A percentile compares a stretch with the other conserved stretches of the same genome.
These are phyloP conservation scores for Trichogramma dendrolimi DNA, from an alignment of 2,888 invertebrate genomes.

Conservation along the genomic window DNA sequence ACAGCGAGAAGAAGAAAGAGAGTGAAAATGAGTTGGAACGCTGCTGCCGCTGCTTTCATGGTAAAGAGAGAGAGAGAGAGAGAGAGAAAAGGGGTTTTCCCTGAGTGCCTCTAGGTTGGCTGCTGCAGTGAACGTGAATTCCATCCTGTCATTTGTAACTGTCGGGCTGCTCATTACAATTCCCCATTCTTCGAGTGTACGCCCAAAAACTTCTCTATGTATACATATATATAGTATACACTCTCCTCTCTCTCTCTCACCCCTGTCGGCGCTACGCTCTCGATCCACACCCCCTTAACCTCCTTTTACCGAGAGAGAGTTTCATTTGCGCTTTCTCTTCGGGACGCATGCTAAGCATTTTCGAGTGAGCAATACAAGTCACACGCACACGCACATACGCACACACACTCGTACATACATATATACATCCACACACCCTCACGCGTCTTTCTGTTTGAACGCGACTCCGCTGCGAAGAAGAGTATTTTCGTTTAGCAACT, in stretches of 20 bases:
- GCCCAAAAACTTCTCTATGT: constrained; percentile 30
- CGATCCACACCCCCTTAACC: constrained; percentile 26
- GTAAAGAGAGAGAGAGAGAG: constrained; percentile 14
- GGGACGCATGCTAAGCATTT: constrained; percentile 28
- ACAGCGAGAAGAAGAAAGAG: constrained; percentile 28
- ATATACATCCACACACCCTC: no score
- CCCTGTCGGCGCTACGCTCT: constrained; percentile 12
- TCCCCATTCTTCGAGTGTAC: constrained; percentile 49
- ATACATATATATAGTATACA: constrained; percentile 3
- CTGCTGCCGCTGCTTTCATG: constrained; percentile 1
- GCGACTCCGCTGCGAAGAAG: constrained; percentile 16
- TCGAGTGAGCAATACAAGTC: background rate
- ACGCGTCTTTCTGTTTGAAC: constrained; percentile 7
- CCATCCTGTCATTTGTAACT: constrained; percentile 54
- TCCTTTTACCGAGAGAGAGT: constrained; percentile 22
- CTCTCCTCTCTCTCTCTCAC: constrained; percentile 31
- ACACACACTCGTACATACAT: no score
- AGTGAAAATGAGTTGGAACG: constrained; percentile 29
- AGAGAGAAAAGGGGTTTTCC: constrained; percentile 32
- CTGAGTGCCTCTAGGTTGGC: constrained; percentile 41
- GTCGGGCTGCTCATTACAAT: constrained; percentile 53
- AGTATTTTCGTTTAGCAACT: constrained; percentile 17
- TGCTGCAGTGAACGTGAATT: constrained; percentile 52
- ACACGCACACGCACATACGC: no score
- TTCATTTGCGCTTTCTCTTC: constrained; percentile 26